phyloP scores from a whole-genome alignment of 2,888 invertebrate genomes.

The Dasypogon diadema region DNA sequence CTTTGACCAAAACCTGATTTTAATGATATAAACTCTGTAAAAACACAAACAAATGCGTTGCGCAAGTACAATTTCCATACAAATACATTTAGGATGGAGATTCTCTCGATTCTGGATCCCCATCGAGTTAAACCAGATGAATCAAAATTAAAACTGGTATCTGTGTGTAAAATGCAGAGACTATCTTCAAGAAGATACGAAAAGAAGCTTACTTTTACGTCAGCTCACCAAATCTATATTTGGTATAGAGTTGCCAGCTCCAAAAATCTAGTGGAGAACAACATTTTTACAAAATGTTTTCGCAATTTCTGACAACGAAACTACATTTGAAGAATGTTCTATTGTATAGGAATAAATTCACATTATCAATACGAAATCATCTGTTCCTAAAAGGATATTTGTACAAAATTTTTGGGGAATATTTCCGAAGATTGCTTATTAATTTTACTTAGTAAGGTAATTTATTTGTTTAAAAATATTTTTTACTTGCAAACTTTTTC shows the following conservation, averaged over 20 bases:
- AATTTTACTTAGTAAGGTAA: neutral
- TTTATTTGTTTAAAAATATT: no score
- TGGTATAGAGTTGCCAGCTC: no score
- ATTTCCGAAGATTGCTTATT: no score
- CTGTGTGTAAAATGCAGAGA: neutral
- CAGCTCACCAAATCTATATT: constrained; percentile 19
- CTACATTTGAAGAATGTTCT: no score
- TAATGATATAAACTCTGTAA: constrained; percentile 28
- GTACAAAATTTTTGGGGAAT: no score
- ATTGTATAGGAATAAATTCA: no score
- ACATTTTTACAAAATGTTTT: no score
- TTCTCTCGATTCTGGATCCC: constrained; percentile 13
- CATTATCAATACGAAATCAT: no score
- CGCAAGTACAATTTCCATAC: constrained; percentile 35
- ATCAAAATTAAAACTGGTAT: neutral
- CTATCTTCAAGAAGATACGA: constrained; percentile 12
- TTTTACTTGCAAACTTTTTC: neutral
- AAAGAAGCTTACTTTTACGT: neutral
- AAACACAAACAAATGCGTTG: constrained; percentile 48
- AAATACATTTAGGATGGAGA: neutral
- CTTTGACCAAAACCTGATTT: constrained; percentile 48
- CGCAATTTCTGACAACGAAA: no score
- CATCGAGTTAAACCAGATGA: constrained; percentile 7
- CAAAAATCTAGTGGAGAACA: no score
- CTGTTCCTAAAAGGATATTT: no score